Evolutionary conservation across 2,888 invertebrate species (phyloP).

Genomic region (Caenorhabditis angaria): DNA sequence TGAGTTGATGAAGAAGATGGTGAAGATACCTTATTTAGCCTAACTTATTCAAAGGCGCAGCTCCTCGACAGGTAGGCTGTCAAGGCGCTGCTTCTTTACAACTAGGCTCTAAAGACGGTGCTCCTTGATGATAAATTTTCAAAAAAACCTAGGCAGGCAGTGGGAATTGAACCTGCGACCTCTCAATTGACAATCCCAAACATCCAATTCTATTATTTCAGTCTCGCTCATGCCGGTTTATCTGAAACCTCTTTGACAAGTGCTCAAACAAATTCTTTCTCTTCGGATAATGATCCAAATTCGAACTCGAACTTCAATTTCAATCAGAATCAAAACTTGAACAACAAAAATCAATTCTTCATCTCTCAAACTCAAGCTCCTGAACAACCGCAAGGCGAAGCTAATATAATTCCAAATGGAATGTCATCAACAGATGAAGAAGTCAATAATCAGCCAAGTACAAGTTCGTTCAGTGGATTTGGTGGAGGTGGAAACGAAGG

Average conservation of each 20-base stretch:
- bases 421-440: conserved; percentile 2
- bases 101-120: no score
- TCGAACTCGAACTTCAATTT: no score
- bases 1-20: no score
- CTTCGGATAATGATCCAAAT: conserved; percentile 5
- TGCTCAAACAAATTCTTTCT: conserved; percentile 1
- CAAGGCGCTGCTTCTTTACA: no score
- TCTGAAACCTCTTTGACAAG: not conserved
- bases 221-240: not conserved
- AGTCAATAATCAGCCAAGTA: not conserved
- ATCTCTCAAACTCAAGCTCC: not conserved
- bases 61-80: no score
- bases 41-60: no score
- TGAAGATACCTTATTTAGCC: no score
- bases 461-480: not conserved
- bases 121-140: no score
- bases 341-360: not conserved
- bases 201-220: not conserved
- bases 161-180: no score
- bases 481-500: not conserved
- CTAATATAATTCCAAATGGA: not conserved
- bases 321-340: not conserved
- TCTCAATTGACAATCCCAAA: not conserved
- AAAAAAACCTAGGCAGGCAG: no score
- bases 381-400: not conserved